phyloP scores from a whole-genome alignment of 2,113 vertebrate species.

The Elephantulus edwardii region DNA sequence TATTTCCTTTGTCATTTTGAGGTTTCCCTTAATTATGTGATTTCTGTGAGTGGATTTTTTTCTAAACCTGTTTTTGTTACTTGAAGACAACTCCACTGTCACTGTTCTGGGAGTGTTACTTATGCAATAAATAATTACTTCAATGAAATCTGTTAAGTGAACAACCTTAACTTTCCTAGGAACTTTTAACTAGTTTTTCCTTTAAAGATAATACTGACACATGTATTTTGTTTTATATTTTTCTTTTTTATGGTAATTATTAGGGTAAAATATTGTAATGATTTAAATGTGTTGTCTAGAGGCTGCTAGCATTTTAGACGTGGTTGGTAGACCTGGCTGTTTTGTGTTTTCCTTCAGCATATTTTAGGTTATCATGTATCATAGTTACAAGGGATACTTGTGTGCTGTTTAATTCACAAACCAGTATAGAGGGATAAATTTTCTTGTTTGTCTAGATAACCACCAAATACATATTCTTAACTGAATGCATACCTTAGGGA shows the following conservation, averaged over 20 bases:
- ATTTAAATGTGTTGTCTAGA: background rate
- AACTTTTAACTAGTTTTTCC: background rate
- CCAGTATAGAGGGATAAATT: slow-evolving; percentile 75
- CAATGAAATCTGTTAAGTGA: background rate
- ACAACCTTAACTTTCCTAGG: background rate
- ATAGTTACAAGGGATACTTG: slow-evolving; percentile 63
- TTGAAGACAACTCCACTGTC: background rate
- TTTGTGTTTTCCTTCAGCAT: background rate
- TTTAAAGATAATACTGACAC: background rate
- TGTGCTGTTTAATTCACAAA: slow-evolving; percentile 79
- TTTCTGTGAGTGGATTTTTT: slow-evolving; percentile 6
- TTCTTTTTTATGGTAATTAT: background rate
- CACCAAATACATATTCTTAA: slow-evolving; percentile 86
- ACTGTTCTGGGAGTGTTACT: background rate
- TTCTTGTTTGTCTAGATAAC: slow-evolving; percentile 84
- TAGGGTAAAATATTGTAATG: background rate
- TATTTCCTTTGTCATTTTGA: background rate
- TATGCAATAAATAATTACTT: background rate
- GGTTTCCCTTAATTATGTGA: background rate
- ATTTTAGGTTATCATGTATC: background rate
- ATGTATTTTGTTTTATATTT: background rate
- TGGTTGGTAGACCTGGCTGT: slow-evolving; percentile 3
- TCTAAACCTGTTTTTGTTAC: background rate
- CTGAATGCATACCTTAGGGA: slow-evolving; percentile 79
- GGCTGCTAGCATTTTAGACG: background rate